These are phyloP conservation scores for Apogon talboti DNA, from an alignment of 2,797 vertebrate species.

Conservation along the genomic window DNA sequence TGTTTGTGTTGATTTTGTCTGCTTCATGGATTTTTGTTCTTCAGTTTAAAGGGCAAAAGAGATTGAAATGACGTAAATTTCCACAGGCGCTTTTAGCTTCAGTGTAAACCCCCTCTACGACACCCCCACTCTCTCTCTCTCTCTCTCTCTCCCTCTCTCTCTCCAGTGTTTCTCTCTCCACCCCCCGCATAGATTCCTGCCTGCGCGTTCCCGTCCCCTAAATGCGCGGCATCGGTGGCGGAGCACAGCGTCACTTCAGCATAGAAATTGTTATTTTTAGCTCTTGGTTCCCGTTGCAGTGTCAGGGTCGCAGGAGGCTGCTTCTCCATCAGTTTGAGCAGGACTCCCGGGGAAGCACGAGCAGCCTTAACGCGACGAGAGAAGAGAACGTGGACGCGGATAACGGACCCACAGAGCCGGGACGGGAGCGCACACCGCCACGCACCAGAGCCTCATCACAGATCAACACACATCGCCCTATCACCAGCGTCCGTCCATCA, in stretches of 20 bases:
- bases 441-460: slow-evolving; percentile 25
- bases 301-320: slow-evolving; percentile 18
- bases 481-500: slow-evolving; percentile 33
- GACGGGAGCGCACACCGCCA: slow-evolving; percentile 11
- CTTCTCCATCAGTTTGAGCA: slow-evolving; percentile 28
- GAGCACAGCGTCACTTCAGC: slow-evolving; percentile 38
- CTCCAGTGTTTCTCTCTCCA: slow-evolving; percentile 17
- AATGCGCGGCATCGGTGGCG: slow-evolving; percentile 50
- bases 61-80: neutral
- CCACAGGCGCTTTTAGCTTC: neutral
- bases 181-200: slow-evolving; percentile 71
- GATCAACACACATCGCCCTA: slow-evolving; percentile 14
- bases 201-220: slow-evolving; percentile 71
- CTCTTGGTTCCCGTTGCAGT: slow-evolving; percentile 64
- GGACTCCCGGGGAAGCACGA: slow-evolving; percentile 3
- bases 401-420: slow-evolving; percentile 47
- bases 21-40: no score
- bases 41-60: no score
- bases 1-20: no score
- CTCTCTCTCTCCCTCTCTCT: slow-evolving; percentile 6
- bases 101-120: neutral
- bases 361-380: neutral
- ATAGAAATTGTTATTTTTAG: slow-evolving; percentile 70
- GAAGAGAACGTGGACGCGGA: no score
- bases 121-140: neutral